A percentile compares a stretch with the other conserved stretches of the same genome.
Evolutionary conservation across 2,113 vertebrate species (phyloP).

Genomic region (Plecotus auritus): DNA sequence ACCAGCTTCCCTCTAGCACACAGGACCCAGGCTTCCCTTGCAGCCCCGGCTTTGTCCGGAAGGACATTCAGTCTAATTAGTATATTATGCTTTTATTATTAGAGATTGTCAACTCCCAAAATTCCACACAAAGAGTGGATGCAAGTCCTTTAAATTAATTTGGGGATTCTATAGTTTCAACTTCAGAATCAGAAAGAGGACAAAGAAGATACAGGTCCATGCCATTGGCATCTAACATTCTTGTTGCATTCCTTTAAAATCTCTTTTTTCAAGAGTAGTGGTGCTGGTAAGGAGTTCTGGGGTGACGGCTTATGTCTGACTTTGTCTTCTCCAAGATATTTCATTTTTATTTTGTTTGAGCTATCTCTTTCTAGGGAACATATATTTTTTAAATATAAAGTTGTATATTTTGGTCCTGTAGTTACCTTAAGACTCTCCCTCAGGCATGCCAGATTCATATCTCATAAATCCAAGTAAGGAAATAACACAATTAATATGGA

Average conservation of each 20-base stretch:
- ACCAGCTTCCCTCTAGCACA: too few relatives aligned
- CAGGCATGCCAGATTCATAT: neutral
- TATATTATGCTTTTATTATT: too few relatives aligned
- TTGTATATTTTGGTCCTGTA: neutral
- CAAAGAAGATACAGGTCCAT: neutral
- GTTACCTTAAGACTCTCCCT: neutral
- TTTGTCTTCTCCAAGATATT: neutral
- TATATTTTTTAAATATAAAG: neutral
- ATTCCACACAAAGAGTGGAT: neutral
- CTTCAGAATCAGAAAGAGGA: neutral
- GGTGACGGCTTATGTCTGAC: neutral
- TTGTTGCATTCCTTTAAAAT: neutral
- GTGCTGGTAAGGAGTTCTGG: neutral
- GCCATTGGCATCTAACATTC: neutral
- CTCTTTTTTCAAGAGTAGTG: neutral
- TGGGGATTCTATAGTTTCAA: neutral
- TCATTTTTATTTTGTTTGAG: neutral
- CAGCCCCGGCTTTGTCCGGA: too few relatives aligned
- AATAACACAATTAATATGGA: neutral
- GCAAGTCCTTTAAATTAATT: neutral
- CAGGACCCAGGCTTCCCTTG: too few relatives aligned
- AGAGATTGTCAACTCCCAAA: neutral
- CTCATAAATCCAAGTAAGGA: neutral
- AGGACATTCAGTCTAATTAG: too few relatives aligned
- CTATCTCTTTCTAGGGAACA: neutral